A percentile compares a stretch with the other conserved stretches of the same genome.
phyloP scores from a whole-genome alignment of 2,113 vertebrate genomes.

The Istiophorus platypterus region DNA sequence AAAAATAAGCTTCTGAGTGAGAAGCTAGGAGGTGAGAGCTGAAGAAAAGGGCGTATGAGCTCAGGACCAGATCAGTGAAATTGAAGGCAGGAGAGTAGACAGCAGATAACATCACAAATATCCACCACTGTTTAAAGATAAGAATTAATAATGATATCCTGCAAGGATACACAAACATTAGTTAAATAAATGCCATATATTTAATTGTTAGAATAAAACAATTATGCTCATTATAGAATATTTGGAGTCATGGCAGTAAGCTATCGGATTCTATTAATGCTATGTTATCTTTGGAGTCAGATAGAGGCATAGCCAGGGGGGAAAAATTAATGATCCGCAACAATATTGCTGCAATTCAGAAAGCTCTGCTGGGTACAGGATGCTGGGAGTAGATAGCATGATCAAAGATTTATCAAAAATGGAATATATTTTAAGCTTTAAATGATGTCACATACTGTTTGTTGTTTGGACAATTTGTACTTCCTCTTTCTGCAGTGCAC shows the following conservation, averaged over 20 bases:
- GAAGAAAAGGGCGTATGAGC: neutral
- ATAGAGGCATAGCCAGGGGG: neutral
- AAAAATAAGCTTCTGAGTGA: constrained; percentile 6
- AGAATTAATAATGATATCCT: neutral
- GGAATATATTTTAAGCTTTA: neutral
- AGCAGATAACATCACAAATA: neutral
- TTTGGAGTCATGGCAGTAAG: neutral
- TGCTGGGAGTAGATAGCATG: neutral
- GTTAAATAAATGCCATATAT: constrained; percentile 1
- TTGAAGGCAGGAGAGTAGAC: neutral
- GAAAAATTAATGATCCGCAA: neutral
- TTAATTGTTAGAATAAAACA: neutral
- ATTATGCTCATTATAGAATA: neutral
- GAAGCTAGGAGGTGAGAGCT: neutral
- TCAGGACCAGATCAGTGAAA: neutral
- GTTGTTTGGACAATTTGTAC: neutral
- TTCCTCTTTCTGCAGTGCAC: neutral
- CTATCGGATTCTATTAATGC: neutral
- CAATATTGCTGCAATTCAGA: neutral
- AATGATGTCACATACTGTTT: neutral
- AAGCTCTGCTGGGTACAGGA: neutral
- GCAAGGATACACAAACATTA: neutral
- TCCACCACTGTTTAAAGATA: neutral
- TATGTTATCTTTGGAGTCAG: too few species aligned
- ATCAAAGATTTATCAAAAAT: neutral